Conservation (phyloP, 2,113 vertebrate species). For the Bombycilla garrulus region DNA sequence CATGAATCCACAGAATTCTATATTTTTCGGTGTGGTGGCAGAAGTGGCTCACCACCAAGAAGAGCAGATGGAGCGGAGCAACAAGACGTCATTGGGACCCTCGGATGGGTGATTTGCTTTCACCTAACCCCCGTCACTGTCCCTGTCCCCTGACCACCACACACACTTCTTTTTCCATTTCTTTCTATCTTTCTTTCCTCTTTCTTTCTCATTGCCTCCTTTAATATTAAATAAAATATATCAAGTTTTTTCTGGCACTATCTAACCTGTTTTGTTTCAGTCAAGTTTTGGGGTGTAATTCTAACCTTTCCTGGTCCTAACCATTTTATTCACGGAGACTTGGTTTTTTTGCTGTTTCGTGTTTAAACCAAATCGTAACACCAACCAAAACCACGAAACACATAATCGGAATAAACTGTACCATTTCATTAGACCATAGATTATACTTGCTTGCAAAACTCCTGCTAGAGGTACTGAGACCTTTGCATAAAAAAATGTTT, state of each 20-base stretch:
- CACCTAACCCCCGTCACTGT: neutral
- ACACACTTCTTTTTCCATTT: neutral
- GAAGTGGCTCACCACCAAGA: neutral
- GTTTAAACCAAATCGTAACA: accelerated
- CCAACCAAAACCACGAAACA: neutral
- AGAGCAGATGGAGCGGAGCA: neutral
- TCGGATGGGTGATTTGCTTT: too few relatives aligned
- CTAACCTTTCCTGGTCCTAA: accelerated
- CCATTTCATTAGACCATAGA: neutral
- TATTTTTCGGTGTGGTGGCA: accelerated
- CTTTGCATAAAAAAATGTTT: neutral
- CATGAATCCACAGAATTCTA: neutral
- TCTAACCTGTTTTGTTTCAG: neutral
- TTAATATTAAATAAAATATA: neutral
- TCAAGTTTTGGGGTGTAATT: neutral
- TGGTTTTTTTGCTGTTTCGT: neutral
- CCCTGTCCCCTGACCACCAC: too few relatives aligned
- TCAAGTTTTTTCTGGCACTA: neutral
- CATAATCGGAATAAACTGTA: neutral
- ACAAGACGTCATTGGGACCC: accelerated
- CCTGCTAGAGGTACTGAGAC: neutral
- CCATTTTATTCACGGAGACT: neutral
- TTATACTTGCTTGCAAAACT: neutral
- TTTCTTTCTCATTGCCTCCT: neutral
- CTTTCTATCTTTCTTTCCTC: neutral